Conservation (phyloP, 2,113 vertebrate genomes). For the Salvelinus sp. region DNA sequence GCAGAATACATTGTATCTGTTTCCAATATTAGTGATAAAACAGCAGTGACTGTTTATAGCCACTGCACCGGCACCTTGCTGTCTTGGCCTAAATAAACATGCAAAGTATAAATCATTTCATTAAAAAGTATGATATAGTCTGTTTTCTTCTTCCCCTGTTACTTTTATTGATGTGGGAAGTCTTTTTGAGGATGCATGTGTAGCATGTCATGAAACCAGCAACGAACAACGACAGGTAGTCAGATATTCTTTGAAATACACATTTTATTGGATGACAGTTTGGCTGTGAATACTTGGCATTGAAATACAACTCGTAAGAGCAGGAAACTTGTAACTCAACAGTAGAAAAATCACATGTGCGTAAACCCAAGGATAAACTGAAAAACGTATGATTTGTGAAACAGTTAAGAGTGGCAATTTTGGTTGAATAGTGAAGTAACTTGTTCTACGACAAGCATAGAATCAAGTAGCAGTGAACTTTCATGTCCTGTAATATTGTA, state of each 20-base stretch:
- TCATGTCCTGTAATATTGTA: slow-evolving; percentile 17
- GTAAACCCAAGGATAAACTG: slow-evolving; percentile 29
- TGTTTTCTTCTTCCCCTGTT: neutral
- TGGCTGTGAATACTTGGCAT: slow-evolving; percentile 64
- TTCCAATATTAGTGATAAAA: neutral
- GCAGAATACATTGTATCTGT: too few relatives aligned
- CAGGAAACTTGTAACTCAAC: slow-evolving; percentile 29
- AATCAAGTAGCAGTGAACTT: slow-evolving; percentile 33
- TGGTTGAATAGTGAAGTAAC: slow-evolving; percentile 28
- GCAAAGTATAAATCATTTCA: too few relatives aligned
- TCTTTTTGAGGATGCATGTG: too few relatives aligned
- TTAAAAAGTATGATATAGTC: neutral
- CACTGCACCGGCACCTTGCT: too few relatives aligned
- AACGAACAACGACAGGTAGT: neutral
- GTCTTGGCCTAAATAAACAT: too few relatives aligned
- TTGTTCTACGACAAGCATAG: slow-evolving; percentile 39
- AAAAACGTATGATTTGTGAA: slow-evolving; percentile 41
- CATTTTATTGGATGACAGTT: slow-evolving; percentile 73
- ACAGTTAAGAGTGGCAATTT: slow-evolving; percentile 14
- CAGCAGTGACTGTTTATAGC: neutral
- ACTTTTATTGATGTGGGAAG: neutral
- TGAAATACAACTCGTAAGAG: slow-evolving; percentile 53
- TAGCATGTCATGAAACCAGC: too few relatives aligned
- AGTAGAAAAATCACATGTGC: slow-evolving; percentile 12
- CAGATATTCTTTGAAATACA: slow-evolving; percentile 61